A percentile compares a stretch with the other conserved stretches of the same genome.
Evolutionary conservation across 2,797 vertebrate species (phyloP).

Genomic region (Cossypha dichroa): DNA sequence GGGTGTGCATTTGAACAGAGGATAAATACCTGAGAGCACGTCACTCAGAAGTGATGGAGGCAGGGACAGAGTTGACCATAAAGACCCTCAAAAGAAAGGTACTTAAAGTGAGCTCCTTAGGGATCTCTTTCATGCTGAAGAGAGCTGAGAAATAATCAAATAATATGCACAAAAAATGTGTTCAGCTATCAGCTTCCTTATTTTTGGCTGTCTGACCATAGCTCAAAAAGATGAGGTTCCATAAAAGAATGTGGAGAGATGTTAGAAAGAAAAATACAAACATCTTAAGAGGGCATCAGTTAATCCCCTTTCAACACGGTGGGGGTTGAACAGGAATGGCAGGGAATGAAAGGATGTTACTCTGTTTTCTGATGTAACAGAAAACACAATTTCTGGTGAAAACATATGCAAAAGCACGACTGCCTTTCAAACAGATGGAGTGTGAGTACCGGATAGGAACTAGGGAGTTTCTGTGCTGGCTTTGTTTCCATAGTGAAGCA

Average conservation of each 20-base stretch:
- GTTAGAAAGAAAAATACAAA: not conserved
- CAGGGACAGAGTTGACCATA: not conserved
- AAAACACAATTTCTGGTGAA: not conserved
- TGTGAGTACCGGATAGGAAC: not conserved
- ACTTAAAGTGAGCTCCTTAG: not conserved
- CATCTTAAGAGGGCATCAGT: accelerated
- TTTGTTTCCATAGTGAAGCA: not conserved
- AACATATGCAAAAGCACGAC: not conserved
- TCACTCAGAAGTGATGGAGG: not conserved
- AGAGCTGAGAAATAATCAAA: not conserved
- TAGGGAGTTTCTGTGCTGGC: not conserved
- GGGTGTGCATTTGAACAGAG: not conserved
- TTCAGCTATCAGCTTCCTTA: not conserved
- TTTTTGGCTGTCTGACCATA: not conserved
- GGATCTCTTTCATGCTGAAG: not conserved
- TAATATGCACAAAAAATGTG: not conserved
- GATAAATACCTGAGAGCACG: not conserved
- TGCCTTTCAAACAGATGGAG: not conserved
- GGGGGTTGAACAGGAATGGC: not conserved
- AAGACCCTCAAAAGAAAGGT: not conserved
- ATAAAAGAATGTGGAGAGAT: not conserved
- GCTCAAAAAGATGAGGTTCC: not conserved
- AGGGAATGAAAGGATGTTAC: not conserved
- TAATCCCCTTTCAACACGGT: not conserved
- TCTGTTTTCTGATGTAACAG: not conserved